Base-by-base conservation (phyloP, 2,113 vertebrate species). In the Sphyrna mokarran region DNA sequence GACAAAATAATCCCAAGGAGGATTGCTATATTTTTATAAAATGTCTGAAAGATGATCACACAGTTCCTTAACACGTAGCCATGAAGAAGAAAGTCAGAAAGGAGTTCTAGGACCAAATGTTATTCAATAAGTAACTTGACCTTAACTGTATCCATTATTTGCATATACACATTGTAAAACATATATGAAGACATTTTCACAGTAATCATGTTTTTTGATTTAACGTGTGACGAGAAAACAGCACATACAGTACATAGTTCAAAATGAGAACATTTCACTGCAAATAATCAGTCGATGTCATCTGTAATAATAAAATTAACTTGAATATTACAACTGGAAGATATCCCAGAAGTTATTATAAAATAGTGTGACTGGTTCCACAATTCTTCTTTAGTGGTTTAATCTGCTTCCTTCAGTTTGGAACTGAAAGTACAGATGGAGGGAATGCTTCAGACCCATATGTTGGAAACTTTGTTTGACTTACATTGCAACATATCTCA, bases 381-480 rank as follows among this genome's bases (percentile, higher is more conserved):
- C 87, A 91, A 91, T 91, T 63, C 54, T 91, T 93, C 61, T 66
- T 66, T 93, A n/a, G n/a, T 66, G 89, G 89, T 66, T 33, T 93
- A 68, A 66, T 93, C n/a, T 93, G 33, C 61, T 93, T 93, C 89
- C 89, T 93, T 66, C 8, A 13, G 61, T n/a, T 66, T 40, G 61
- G 89, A 93, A 66, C 33, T 66, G 61, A 93, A 68, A 91, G 18
- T 20, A 61, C 61, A 23, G 61, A 68, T 20, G 23, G n/a, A 43
- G 80, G 80, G 40, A 66, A 66, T 37, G 87, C 87, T 83, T 83
- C 37, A 83, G 80, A 83, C 18, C 80, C 87, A 90, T 33, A 93
- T 93, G 61, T 22, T 93, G 89, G 89, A 66, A 93, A n/a, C n/a
- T 93, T 93, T 37, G 61, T 66, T 93, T 66, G 13, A 93, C 22